Base-by-base conservation (phyloP, 2,113 vertebrate genomes). In the Pogona vitticeps region DNA sequence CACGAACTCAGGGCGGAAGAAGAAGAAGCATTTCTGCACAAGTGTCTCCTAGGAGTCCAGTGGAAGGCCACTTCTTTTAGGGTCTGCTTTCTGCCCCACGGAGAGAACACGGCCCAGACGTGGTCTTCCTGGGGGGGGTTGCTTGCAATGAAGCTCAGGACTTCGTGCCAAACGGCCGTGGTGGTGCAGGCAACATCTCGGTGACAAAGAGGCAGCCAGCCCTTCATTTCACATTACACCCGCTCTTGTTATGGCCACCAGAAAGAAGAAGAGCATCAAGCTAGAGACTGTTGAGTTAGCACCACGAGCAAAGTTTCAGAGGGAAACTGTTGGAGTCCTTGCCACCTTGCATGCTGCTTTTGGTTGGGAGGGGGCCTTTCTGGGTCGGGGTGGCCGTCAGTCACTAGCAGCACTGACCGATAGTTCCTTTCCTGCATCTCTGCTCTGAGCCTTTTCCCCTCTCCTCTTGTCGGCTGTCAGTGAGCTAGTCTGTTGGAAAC, bases 121-220 rank as follows among this genome's bases (percentile, higher is more conserved):
- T 0, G 31, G 0, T 1, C 72, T 88, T 65, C 9, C 8, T 76
- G 83, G 9, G 18, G 52, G 13, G 10, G 61, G 28, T 23, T 36
- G 83, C n/a, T 8, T 76, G 18, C 0, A 0, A 38, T 0, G 0
- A 23, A 65, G 42, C 21, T 72, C 68, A 20, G 23, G 52, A 72
- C 28, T 72, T 71, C 26, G n/a, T 33, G 5, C 3, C 33, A 72
- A 71, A 42, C 17, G 18, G 26, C 17, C 17, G 42, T 65, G 40
- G 52, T 6, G 1, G 14, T 58, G 52, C 9, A 33, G 56, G 18
- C 76, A 78, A 78, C n/a, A 78, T 31, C 52, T 28, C 15, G 18
- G n/a, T 13, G 33, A 59, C 52, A 78, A 36, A 78, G 31, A 33
- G 17, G n/a, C n/a, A 59, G 20, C 31, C 3, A 33, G 2, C 4